These are phyloP conservation scores for Casuarius casuarius DNA, from an alignment of 2,113 vertebrate species.

Conservation along the genomic window DNA sequence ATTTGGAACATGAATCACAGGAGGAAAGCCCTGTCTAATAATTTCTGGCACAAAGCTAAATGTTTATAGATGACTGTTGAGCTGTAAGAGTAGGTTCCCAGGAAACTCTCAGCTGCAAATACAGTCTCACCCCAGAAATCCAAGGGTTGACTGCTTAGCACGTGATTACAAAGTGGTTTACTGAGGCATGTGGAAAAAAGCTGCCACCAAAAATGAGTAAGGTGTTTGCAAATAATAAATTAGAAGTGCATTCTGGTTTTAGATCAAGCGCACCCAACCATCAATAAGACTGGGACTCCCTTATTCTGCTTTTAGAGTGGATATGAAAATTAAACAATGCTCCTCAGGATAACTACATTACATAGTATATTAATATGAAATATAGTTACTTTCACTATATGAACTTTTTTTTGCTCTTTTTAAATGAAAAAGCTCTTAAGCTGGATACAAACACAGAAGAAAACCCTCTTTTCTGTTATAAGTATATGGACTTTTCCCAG, in stretches of 20 bases:
- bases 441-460: background rate
- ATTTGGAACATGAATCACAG: background rate
- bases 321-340: conserved; percentile 18
- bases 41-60: background rate
- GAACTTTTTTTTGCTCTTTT: background rate
- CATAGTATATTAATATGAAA: background rate
- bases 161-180: background rate
- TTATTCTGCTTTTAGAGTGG: background rate
- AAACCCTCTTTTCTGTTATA: background rate
- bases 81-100: background rate
- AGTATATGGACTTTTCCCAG: background rate
- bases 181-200: background rate
- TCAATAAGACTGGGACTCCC: background rate
- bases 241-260: background rate
- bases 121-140: background rate
- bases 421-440: background rate
- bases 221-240: background rate
- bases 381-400: background rate
- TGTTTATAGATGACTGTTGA: background rate
- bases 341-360: background rate
- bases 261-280: conserved; percentile 1
- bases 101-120: background rate
- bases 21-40: background rate
- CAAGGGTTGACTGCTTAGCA: background rate
- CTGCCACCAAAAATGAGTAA: background rate